Evolutionary conservation across 2,888 invertebrate genomes (phyloP).

Genomic region (Hipparchia semele): DNA sequence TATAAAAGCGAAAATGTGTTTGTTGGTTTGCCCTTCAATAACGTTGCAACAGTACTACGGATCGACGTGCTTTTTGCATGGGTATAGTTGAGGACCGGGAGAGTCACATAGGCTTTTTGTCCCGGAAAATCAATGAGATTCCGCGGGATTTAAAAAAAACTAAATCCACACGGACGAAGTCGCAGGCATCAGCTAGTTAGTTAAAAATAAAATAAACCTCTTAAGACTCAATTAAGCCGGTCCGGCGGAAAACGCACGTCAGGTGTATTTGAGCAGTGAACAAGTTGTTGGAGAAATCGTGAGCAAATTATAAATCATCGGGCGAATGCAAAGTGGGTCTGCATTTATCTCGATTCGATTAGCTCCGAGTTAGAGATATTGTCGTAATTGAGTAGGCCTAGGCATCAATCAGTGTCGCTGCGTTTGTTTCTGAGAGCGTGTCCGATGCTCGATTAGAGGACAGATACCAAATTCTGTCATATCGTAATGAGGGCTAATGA

Average conservation of each 20-base stretch:
- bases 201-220: conserved; percentile 62
- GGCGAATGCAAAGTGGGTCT: conserved; percentile 46
- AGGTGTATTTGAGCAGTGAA: conserved; percentile 33
- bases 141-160: no score
- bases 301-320: conserved; percentile 45
- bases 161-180: no score
- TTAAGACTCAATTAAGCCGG: conserved; percentile 29
- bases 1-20: no score
- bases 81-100: no score
- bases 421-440: conserved; percentile 64
- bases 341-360: conserved; percentile 60
- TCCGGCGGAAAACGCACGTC: conserved; percentile 25
- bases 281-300: conserved; percentile 46
- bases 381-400: conserved; percentile 58
- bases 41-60: no score
- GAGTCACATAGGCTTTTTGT: no score
- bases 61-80: no score
- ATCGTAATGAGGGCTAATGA: conserved; percentile 52
- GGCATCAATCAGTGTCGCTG: conserved; percentile 63
- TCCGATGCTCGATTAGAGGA: conserved; percentile 54
- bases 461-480: conserved; percentile 53
- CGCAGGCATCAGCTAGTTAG: no score
- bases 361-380: conserved; percentile 56
- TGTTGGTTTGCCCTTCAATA: no score
- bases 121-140: no score